Base-by-base conservation (phyloP, 2,797 vertebrate species). In the Nannoperca obscura region DNA sequence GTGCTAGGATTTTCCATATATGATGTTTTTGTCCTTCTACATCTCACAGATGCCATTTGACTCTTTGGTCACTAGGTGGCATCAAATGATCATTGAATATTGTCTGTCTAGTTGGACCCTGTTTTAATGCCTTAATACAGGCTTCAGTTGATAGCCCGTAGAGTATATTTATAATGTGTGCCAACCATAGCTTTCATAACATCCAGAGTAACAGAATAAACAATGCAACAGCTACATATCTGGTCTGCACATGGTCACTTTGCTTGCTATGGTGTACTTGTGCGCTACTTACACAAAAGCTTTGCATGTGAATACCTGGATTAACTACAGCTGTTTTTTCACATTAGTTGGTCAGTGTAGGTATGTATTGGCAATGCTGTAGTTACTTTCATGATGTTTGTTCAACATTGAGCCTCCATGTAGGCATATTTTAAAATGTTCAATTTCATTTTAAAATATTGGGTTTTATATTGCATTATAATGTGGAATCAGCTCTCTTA, bases 11-110 rank as follows among this genome's bases (percentile, higher is more conserved):
- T 44, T 58, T 2, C 36, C 58, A 17, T 40, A 20, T 50, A 36
- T 24, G 20, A 22, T 14, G 4, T 24, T 47, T 65, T 52, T 70
- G 24, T 46, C 50, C 44, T 50, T 44, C 11, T 36, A 69, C 2
- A 12, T 57, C 12, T 52, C 34, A 22, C 19, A 61, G 13, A 22
- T 73, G 71, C 44, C 1, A 57, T 67, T 71, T 44, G 5, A 49
- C 3, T 57, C 11, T 46, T 15, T 65, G 22, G 19, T 34, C 93
- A 94, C 87, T 85, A 93, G 94, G 71, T 93, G 94, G 93, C 91
- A 94, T 81, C 78, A 89, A 77, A 73, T 72, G 75, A 88, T 79
- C 93, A 82, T 7, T 19, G 17, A 74, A 62, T 38, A 47, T 13
- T 27, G 15, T 38, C 53, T 1, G 17, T 34, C 20, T 38, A 2